phyloP scores from a whole-genome alignment of 2,888 invertebrate genomes.

The Nemoura dubitans region DNA sequence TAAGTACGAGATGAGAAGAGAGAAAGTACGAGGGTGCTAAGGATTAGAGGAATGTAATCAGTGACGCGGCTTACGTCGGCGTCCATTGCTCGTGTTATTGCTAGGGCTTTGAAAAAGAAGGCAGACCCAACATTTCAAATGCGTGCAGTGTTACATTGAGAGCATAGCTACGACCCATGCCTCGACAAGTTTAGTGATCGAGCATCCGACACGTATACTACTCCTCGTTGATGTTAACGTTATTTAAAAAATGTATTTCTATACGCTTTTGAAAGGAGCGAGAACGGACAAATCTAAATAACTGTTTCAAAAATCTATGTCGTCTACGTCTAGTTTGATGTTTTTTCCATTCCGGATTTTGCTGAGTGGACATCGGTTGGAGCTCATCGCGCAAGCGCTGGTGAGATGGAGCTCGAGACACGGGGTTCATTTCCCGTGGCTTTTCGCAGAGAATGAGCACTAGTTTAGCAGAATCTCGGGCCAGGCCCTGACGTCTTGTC shows the following conservation, averaged over 20 bases:
- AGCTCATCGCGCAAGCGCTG: not conserved
- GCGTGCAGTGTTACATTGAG: not conserved
- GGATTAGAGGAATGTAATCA: constrained; percentile 25
- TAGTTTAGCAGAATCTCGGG: not conserved
- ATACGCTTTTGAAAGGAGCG: too few relatives aligned
- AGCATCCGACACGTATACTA: too few relatives aligned
- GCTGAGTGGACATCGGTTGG: not conserved
- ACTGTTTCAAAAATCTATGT: not conserved
- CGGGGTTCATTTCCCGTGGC: constrained; percentile 18
- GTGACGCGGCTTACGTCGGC: not conserved
- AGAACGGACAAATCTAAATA: not conserved
- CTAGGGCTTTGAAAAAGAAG: not conserved
- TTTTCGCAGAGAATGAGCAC: not conserved
- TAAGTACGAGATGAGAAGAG: not conserved
- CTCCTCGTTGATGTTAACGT: too few relatives aligned
- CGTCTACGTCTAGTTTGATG: not conserved
- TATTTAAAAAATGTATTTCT: too few relatives aligned
- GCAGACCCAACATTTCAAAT: not conserved
- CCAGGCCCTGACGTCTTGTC: not conserved
- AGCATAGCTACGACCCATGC: not conserved
- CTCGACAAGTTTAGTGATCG: too few relatives aligned
- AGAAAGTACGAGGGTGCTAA: not conserved
- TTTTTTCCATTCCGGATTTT: not conserved
- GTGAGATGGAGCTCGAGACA: not conserved
- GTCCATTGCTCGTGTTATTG: not conserved